phyloP scores from a whole-genome alignment of 2,888 invertebrate genomes.

The Syrphus vitripennis region DNA sequence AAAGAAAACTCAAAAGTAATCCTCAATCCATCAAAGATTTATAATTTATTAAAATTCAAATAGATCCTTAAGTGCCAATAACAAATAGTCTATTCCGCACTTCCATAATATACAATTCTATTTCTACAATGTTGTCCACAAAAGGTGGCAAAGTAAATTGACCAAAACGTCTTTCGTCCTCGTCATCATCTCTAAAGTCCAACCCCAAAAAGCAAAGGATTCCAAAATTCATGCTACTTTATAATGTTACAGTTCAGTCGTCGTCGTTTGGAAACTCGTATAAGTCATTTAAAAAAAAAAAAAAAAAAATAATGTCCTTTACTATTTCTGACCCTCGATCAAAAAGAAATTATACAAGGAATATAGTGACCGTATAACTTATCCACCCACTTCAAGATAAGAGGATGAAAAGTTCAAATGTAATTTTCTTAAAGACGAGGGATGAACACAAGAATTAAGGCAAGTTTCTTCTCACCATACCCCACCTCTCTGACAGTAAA shows the following conservation, averaged over 20 bases:
- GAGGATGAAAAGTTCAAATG: slow-evolving; percentile 48
- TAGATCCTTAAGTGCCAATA: slow-evolving; percentile 70
- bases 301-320: slow-evolving; percentile 37
- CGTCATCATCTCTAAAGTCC: neutral
- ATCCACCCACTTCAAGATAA: slow-evolving; percentile 12
- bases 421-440: slow-evolving; percentile 68
- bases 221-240: slow-evolving; percentile 19
- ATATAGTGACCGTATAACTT: slow-evolving; percentile 42
- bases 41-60: slow-evolving; percentile 70
- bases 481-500: neutral
- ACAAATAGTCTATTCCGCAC: slow-evolving; percentile 52
- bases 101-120: slow-evolving; percentile 21
- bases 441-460: slow-evolving; percentile 35
- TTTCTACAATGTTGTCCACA: slow-evolving; percentile 42
- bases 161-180: slow-evolving; percentile 61
- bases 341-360: slow-evolving; percentile 70
- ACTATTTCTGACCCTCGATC: slow-evolving; percentile 54
- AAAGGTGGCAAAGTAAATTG: slow-evolving; percentile 68
- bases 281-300: slow-evolving; percentile 39
- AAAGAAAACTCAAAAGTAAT: neutral
- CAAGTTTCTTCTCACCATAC: slow-evolving; percentile 13
- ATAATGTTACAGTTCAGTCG: slow-evolving; percentile 29
- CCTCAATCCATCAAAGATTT: slow-evolving; percentile 65
- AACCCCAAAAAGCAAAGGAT: slow-evolving; percentile 1
- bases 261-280: neutral